Conservation (phyloP, 2,888 invertebrate species). For the Lepidocyrtinus sp. region DNA sequence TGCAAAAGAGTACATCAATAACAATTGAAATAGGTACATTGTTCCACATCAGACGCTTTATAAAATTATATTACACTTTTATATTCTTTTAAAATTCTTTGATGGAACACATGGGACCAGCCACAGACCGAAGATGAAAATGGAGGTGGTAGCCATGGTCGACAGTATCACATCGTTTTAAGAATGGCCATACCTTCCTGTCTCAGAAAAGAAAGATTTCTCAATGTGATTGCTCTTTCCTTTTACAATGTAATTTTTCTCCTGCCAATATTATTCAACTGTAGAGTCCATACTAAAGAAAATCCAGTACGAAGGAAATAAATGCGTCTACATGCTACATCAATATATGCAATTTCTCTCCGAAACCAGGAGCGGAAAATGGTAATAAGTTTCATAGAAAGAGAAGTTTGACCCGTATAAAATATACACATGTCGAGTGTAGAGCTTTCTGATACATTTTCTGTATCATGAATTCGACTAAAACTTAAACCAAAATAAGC, state of each 20-base stretch:
- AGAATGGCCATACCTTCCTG: neutral
- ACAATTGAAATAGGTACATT: no score
- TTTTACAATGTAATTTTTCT: constrained; percentile 47
- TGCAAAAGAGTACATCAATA: no score
- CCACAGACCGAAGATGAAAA: constrained; percentile 14
- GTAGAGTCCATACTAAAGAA: neutral
- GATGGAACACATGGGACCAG: no score
- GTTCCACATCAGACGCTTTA: no score
- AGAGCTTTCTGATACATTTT: neutral
- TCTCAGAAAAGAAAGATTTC: constrained; percentile 22
- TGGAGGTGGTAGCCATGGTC: neutral
- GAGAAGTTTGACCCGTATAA: neutral
- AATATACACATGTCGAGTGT: no score
- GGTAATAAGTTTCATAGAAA: constrained; percentile 4
- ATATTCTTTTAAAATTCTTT: no score
- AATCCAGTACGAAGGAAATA: constrained; percentile 1
- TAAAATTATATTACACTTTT: no score
- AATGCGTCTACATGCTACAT: neutral
- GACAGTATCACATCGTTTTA: neutral
- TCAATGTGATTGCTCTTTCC: constrained; percentile 21
- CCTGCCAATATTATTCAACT: constrained; percentile 46
- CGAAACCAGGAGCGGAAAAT: neutral
- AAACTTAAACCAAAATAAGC: constrained; percentile 1
- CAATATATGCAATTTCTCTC: neutral
- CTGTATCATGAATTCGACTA: neutral